A percentile compares a stretch with the other conserved stretches of the same genome.
Evolutionary conservation across 2,888 invertebrate genomes (phyloP).

Genomic region (Cheiracanthium punctorium): DNA sequence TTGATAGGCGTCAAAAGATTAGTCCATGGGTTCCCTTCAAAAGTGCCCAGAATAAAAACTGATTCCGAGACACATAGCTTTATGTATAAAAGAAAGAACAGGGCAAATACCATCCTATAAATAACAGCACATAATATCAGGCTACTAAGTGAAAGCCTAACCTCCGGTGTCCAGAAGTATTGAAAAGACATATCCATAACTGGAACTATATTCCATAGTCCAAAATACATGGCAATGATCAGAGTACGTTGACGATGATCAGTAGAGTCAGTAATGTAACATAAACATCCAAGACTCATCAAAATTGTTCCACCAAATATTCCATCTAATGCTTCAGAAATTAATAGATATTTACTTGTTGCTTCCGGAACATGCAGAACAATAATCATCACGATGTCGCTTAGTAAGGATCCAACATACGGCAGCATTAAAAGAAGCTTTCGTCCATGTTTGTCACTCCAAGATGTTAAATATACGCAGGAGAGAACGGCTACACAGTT

Average conservation of each 20-base stretch:
- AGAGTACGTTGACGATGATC: constrained; percentile 38
- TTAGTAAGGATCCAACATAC: constrained; percentile 20
- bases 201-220: constrained; percentile 4
- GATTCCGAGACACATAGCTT: constrained; percentile 34
- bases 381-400: constrained; percentile 22
- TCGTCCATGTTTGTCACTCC: constrained; percentile 51
- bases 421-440: constrained; percentile 27
- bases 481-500: constrained; percentile 28
- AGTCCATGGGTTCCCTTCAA: constrained; percentile 32
- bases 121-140: constrained; percentile 11
- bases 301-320: constrained; percentile 34
- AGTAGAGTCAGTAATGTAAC: constrained; percentile 42
- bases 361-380: constrained; percentile 3
- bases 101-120: constrained; percentile 1
- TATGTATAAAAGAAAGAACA: constrained; percentile 22
- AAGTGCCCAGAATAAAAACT: constrained; percentile 44
- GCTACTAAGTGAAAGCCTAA: background rate
- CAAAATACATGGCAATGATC: constrained; percentile 27
- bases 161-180: constrained; percentile 23
- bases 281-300: constrained; percentile 31
- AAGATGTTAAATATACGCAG: constrained; percentile 27
- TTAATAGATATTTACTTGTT: background rate
- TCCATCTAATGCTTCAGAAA: constrained; percentile 38
- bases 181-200: constrained; percentile 18
- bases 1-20: constrained; percentile 47